Evolutionary conservation across 92 coral and sea anemone genomes (phyloP).

Genomic region (Porites lobata): DNA sequence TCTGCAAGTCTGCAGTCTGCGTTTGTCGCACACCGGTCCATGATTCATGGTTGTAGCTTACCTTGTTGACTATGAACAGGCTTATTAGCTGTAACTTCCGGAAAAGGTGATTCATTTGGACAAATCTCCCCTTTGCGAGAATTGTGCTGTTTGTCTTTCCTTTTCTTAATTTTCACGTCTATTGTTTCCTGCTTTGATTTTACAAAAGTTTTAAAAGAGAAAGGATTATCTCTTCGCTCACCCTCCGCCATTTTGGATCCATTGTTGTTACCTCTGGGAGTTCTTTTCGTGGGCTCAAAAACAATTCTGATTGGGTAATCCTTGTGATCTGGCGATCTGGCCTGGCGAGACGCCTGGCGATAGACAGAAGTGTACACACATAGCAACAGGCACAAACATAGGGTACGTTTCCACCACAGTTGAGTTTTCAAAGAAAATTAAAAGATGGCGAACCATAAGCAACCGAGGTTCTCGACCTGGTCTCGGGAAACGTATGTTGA

Average conservation of each 20-base stretch:
- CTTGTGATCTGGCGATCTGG: background rate
- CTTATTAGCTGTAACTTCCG: constrained; percentile 47
- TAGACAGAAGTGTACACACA: background rate
- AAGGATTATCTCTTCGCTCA: constrained; percentile 67
- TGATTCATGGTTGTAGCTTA: no score
- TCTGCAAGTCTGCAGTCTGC: no score
- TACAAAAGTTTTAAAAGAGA: constrained; percentile 83
- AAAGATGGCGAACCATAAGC: constrained; percentile 87
- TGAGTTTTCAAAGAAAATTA: background rate
- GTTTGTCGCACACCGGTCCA: no score
- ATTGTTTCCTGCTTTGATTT: constrained; percentile 54
- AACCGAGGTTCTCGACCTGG: constrained; percentile 84
- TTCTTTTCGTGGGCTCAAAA: constrained; percentile 32
- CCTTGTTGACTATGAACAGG: background rate
- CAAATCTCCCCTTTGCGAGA: constrained; percentile 25
- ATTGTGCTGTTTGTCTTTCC: constrained; percentile 28
- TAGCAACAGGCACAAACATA: background rate
- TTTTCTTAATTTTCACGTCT: constrained; percentile 23
- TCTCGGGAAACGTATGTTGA: constrained; percentile 82
- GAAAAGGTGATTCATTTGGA: constrained; percentile 65
- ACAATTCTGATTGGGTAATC: background rate
- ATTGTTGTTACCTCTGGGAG: constrained; percentile 41
- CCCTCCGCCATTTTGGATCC: constrained; percentile 73
- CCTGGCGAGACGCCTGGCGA: background rate
- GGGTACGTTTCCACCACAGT: no score